Base-by-base conservation (phyloP, 2,113 vertebrate species). In the Abramis brama region DNA sequence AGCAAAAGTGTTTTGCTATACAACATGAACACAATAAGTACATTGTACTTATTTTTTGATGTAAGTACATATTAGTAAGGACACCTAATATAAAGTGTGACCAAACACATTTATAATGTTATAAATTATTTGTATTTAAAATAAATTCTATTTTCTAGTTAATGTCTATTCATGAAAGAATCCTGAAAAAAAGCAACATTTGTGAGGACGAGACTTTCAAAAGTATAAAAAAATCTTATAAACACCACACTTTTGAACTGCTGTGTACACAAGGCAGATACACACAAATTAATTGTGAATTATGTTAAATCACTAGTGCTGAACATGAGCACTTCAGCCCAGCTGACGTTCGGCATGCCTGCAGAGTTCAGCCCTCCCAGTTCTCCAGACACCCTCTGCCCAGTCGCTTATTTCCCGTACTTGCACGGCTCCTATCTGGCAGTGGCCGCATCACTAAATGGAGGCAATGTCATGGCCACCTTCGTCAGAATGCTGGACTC, bases 241-340 rank as follows among this genome's bases (percentile, higher is more conserved):
- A 23, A 45, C 36, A 21, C 11, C 21, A 45, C 43, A 73, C 33
- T 45, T 74, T 74, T 74, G 23, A 74, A 15, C 12, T n/a, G 39
- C 12, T n/a, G 23, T 73, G 4, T 45, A 73, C 39, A 45, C 36
- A 39, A 70, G 17, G 8, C 17, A 23, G 57, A 80, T n/a, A 66
- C 45, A 25, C 59, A 27, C 8, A 25, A 8, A 21, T 21, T 57
- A 79, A n/a, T 13, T 50, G 11, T 15, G 1, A 36, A 17, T n/a
- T 87, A 8, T 87, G 66, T 81, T 86, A n/a, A 79, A 30, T 60
- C 12, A 17, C 17, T 59, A 96, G 98, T 99, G 89, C 95, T 99
- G 85, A 99, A 99, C 91, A 94, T 99, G 50, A 95, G 98, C 91
- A 99, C 98, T 9, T 99, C 98, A 0, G 95, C 97, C 70, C 98